Base-by-base conservation (phyloP, 2,113 vertebrate genomes). In the Xyliphius kryptos region DNA sequence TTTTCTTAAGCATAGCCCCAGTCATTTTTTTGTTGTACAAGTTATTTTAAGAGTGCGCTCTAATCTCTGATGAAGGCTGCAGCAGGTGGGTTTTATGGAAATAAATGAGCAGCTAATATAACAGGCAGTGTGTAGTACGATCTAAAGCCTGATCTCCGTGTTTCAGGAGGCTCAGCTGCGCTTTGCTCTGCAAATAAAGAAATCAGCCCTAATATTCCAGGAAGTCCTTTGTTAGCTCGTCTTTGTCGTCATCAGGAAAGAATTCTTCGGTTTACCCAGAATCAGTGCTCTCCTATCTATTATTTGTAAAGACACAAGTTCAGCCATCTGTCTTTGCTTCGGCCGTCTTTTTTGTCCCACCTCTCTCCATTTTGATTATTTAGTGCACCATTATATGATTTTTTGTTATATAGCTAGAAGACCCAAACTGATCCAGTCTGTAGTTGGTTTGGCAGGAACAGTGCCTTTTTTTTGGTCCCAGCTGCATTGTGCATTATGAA, bases 241-340 rank as follows among this genome's bases (percentile, higher is more conserved):
- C 11, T 11, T 47, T 14, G 47, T 48, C 7, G 52, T 76, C 68
- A 74, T 53, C 59, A 37, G 68, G 62, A 71, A 72, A 49, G 71
- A 74, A 72, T 60, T 63, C 69, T 15, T 65, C 22, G 70, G 73
- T 73, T 73, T 66, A 56, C 38, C 54, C 63, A 68, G 70, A 70
- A 70, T 67, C 50, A 52, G 49, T 17, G 38, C n/a, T 19, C n/a
- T 19, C 22, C 43, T 43, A 13, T 65, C 65, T 66, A 32, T 32
- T 58, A 56, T 61, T 50, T 59, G 38, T 20, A 26, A 44, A 51
- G 62, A 56, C 58, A 49, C 17, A 22, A 40, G 40, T 48, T 55
- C 61, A 61, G 4, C 46, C 54, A 9, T 47, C 46, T 15, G 20
- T 57, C 11, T 14, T 51, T 14, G n/a, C 47, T 50, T n/a, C 17